A percentile compares a stretch with the other conserved stretches of the same genome.
Evolutionary conservation across 2,888 invertebrate genomes (phyloP).

Genomic region (Eustalomyia histrio): DNA sequence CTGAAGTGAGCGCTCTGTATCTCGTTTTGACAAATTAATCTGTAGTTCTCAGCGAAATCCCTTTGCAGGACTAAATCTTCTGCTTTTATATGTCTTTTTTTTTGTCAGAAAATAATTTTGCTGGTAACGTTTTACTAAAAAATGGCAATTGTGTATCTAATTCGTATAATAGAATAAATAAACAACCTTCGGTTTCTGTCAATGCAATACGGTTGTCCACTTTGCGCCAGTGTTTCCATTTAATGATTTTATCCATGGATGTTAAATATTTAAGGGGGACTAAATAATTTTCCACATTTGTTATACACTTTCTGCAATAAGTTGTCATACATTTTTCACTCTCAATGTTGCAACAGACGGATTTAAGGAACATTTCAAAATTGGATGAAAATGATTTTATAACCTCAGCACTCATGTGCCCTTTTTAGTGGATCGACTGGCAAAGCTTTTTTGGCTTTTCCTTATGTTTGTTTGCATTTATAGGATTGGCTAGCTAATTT

Average conservation of each 20-base stretch:
- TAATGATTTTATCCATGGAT: background rate
- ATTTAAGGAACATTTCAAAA: background rate
- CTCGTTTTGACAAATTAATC: conserved; percentile 26
- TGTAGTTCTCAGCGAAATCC: conserved; percentile 17
- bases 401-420: too few species aligned
- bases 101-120: conserved; percentile 14
- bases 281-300: background rate
- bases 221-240: conserved; percentile 6
- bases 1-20: conserved; percentile 32
- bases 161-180: conserved; percentile 37
- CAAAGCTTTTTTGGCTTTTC: too few species aligned
- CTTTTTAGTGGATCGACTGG: too few species aligned
- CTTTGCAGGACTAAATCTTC: conserved; percentile 14
- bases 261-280: too few species aligned
- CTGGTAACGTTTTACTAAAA: conserved; percentile 27
- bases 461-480: too few species aligned
- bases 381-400: too few species aligned
- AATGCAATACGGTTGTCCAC: conserved; percentile 25
- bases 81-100: conserved; percentile 32
- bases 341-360: conserved; percentile 1
- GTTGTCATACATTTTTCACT: conserved; percentile 4
- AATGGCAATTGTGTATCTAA: conserved; percentile 21
- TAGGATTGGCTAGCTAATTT: too few species aligned
- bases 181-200: conserved; percentile 7
- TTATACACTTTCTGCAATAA: background rate